Evolutionary conservation across 2,113 vertebrate species (phyloP).

Genomic region (Bostrychus sinensis): DNA sequence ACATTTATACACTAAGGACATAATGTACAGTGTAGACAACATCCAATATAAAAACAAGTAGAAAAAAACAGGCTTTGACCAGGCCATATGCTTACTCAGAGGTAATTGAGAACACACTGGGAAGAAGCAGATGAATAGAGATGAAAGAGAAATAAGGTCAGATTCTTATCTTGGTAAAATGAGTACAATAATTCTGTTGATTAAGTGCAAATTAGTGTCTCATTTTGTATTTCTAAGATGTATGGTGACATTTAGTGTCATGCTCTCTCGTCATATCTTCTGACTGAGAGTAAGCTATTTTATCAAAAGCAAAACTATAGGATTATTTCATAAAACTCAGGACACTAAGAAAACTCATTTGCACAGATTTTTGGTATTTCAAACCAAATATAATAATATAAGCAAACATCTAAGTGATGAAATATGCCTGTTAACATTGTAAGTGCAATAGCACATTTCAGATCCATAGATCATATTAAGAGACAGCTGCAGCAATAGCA

Average conservation of each 20-base stretch:
- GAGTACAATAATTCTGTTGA: not conserved
- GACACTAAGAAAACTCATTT: slow-evolving; percentile 24
- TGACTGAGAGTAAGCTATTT: not conserved
- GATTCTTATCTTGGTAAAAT: not conserved
- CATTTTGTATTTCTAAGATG: not conserved
- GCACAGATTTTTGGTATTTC: slow-evolving; percentile 24
- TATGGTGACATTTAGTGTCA: not conserved
- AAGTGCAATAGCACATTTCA: slow-evolving; percentile 45
- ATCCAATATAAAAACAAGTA: too few relatives aligned
- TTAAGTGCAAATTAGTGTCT: not conserved
- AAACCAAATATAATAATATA: slow-evolving; percentile 36
- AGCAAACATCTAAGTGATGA: slow-evolving; percentile 46
- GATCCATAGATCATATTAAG: slow-evolving; percentile 58
- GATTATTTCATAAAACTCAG: slow-evolving; percentile 23
- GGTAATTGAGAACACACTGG: too few relatives aligned
- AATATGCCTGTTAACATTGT: slow-evolving; percentile 49
- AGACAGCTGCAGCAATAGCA: slow-evolving; percentile 61
- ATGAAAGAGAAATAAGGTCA: too few relatives aligned
- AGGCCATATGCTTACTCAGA: too few relatives aligned
- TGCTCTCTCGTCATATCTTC: slow-evolving; percentile 4
- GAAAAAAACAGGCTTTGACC: too few relatives aligned
- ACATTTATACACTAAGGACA: too few relatives aligned
- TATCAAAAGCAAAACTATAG: slow-evolving; percentile 18
- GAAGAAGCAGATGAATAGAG: not conserved
- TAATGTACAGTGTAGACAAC: too few relatives aligned